Evolutionary conservation across 2,113 vertebrate species (phyloP).

Genomic region (Atlantisia rogersi): DNA sequence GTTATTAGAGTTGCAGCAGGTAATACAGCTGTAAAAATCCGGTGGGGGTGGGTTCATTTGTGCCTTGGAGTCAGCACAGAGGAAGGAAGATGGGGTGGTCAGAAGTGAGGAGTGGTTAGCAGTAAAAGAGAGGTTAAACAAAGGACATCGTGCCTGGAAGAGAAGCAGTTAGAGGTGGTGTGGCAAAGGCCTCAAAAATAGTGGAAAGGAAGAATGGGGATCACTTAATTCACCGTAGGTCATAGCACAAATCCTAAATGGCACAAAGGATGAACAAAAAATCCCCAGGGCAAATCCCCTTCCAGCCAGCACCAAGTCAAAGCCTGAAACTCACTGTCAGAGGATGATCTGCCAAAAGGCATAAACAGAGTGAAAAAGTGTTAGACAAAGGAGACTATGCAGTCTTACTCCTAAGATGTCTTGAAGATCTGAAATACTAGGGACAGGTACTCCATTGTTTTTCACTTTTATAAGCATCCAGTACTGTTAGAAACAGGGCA

Average conservation of each 20-base stretch:
- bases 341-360: neutral
- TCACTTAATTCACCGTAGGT: neutral
- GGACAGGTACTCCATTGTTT: neutral
- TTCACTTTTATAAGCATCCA: neutral
- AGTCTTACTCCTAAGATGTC: neutral
- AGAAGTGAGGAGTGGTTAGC: neutral
- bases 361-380: neutral
- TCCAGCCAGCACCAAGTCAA: neutral
- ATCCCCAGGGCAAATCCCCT: neutral
- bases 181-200: neutral
- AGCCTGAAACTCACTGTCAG: neutral
- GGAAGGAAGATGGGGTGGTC: neutral
- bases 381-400: neutral
- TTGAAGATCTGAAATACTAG: neutral
- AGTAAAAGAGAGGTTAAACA: neutral
- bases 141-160: neutral
- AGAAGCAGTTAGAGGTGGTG: neutral
- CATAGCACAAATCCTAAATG: neutral
- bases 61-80: neutral
- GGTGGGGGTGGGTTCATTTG: fast-evolving
- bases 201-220: neutral
- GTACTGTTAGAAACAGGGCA: neutral
- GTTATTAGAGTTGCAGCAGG: too few species aligned
- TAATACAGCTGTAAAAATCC: fast-evolving
- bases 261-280: neutral